Evolutionary conservation across 1,140 invertebrate genomes (phyloP), one percentile per base, ranked within the genome.

Genomic region (Scaptomyza montana): DNA sequence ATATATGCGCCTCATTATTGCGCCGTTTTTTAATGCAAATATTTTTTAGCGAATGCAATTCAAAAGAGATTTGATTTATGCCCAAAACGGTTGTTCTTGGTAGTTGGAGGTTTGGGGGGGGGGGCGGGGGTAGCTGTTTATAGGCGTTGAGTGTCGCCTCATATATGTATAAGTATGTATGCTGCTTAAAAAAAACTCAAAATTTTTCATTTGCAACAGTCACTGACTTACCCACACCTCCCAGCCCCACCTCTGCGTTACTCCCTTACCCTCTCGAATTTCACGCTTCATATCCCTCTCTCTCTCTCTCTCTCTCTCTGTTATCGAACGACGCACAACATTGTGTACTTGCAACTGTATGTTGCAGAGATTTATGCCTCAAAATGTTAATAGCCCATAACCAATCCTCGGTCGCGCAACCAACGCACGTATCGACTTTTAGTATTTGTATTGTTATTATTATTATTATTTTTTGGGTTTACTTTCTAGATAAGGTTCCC

Each of bases 351-450:
- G 61, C 56, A 56, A 61, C 65, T 19, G 56, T 63, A 66, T 63
- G 74, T 74, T 70, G 64, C 78, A 60, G 59, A 78, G 81, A 85
- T 86, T 87, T 87, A 78, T 87, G 82, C 75, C 61, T 78, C 81
- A 3, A 78, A 87, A 86, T 87, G 78, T 78, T 87, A 86, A 86
- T 82, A 76, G 60, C 59, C 81, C 82, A 80, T 81, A 86, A 87
- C 81, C 81, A 74, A 86, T 87, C 81, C 82, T 68, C 75, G 78
- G 47, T 51, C 65, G 50, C 61, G 57, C 47, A 53, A 12, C 36
- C 55, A 49, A 45, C 72, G 68, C 81, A 86, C 81, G 82, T 80
- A 73, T 61, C 10, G 16, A 25, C 21, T 25, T 25, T 25, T 25
- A 25, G 21, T 25, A 25, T 25, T 25, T 25, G 21, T 25, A 25